Evolutionary conservation across 2,888 invertebrate genomes (phyloP).

Genomic region (Tinea semifulvella): DNA sequence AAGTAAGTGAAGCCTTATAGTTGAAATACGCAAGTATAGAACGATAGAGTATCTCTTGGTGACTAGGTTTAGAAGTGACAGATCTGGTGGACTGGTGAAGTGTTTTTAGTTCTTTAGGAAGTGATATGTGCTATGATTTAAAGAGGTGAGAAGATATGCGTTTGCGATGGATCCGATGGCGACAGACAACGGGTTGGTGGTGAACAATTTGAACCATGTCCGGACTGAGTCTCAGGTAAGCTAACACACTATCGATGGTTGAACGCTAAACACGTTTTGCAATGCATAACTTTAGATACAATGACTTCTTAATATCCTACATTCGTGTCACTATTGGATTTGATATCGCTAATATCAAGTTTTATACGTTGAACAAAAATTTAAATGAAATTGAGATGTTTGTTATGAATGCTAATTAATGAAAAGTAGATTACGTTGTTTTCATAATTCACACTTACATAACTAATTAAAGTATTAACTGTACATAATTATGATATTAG

Average conservation of each 20-base stretch:
- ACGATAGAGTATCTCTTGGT: background rate
- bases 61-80: background rate
- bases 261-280: slow-evolving; percentile 50
- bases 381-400: no score
- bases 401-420: no score
- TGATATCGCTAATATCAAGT: no score
- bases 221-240: slow-evolving; percentile 63
- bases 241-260: slow-evolving; percentile 35
- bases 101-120: slow-evolving; percentile 17
- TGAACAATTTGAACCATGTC: slow-evolving; percentile 62
- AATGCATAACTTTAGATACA: slow-evolving; percentile 55
- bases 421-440: no score
- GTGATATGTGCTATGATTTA: slow-evolving; percentile 36
- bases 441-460: no score
- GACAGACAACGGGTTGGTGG: slow-evolving; percentile 57
- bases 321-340: no score
- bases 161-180: slow-evolving; percentile 53
- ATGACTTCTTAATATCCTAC: slow-evolving; percentile 42
- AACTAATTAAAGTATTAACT: no score
- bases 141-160: background rate
- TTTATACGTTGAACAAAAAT: no score
- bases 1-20: slow-evolving; percentile 46
- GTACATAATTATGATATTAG: no score
- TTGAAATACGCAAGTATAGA: slow-evolving; percentile 26
- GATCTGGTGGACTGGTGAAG: slow-evolving; percentile 3